Conservation (phyloP, 2,113 vertebrate genomes). For the Sinocyclocheilus anophthalmus region DNA sequence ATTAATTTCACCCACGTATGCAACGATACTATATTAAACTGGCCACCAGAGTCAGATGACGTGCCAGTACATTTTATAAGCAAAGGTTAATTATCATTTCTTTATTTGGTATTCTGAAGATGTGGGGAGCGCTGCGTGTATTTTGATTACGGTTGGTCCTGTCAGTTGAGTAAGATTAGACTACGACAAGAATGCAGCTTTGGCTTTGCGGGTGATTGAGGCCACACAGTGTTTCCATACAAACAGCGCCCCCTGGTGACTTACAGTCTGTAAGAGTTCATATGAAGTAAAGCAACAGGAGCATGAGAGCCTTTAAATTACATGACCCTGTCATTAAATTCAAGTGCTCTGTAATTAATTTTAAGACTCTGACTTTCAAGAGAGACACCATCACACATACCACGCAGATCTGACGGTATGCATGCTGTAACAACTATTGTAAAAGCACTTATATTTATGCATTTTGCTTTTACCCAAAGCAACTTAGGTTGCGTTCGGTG, state of each 20-base stretch:
- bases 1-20: background rate
- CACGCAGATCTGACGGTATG: background rate
- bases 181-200: background rate
- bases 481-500: background rate
- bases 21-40: too few species aligned
- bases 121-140: too few species aligned
- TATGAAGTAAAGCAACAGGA: background rate
- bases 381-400: background rate
- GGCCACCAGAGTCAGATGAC: background rate
- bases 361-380: background rate
- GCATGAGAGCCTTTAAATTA: background rate
- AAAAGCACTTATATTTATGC: background rate
- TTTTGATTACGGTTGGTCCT: background rate
- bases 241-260: conserved; percentile 24
- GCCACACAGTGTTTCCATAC: background rate
- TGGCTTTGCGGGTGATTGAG: background rate
- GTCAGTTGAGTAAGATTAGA: background rate
- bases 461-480: background rate
- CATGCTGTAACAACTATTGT: background rate
- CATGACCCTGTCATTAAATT: conserved; percentile 9
- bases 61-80: background rate
- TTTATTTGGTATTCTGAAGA: background rate
- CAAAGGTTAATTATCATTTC: background rate
- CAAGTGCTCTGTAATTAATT: background rate
- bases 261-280: background rate